Conservation (phyloP, 1,140 invertebrate genomes). For the Psix sp. region DNA sequence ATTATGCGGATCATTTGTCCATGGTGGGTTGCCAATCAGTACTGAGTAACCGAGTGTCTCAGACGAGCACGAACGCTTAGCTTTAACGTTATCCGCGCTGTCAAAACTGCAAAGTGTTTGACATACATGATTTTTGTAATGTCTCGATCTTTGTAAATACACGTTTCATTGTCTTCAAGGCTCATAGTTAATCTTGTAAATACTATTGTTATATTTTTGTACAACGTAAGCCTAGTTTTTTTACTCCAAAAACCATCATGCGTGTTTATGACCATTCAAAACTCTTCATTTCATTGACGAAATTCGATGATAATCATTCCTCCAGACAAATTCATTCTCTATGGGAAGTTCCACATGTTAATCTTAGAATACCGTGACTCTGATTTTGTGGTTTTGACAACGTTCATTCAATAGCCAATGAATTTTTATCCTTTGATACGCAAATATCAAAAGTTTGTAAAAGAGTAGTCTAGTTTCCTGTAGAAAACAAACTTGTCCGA, state of each 20-base stretch:
- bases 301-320: not conserved
- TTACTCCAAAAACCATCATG: slow-evolving; percentile 2
- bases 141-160: slow-evolving; percentile 15
- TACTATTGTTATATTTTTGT: slow-evolving; percentile 4
- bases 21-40: slow-evolving; percentile 50
- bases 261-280: slow-evolving; percentile 18
- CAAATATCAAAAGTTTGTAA: too few relatives aligned
- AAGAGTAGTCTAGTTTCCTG: too few relatives aligned
- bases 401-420: too few relatives aligned
- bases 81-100: slow-evolving; percentile 48
- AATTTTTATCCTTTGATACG: too few relatives aligned
- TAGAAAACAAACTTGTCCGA: too few relatives aligned
- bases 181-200: slow-evolving; percentile 5
- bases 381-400: too few relatives aligned
- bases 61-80: not conserved
- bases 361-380: too few relatives aligned
- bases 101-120: slow-evolving; percentile 53
- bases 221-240: slow-evolving; percentile 33
- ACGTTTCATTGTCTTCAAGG: not conserved
- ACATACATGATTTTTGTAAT: slow-evolving; percentile 14
- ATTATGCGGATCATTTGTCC: slow-evolving; percentile 55
- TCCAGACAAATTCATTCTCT: too few relatives aligned
- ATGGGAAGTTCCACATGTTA: too few relatives aligned
- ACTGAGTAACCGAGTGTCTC: slow-evolving; percentile 8
- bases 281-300: slow-evolving; percentile 19